Conservation (phyloP, 2,888 invertebrate species). For the Cybosia mesomella region DNA sequence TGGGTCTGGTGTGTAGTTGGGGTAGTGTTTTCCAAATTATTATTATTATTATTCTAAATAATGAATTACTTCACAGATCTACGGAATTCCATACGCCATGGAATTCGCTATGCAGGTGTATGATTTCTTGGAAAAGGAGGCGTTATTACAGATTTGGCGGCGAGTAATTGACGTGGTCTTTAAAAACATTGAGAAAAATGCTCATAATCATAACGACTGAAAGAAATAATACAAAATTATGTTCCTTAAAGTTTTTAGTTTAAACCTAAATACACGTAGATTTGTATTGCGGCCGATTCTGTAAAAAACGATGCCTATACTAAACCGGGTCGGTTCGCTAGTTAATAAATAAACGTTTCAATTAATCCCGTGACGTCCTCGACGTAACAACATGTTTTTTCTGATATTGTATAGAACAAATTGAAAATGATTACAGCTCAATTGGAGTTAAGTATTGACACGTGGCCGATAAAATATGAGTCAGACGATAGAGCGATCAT, state of each 20-base stretch:
- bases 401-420: constrained; percentile 31
- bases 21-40: too few species aligned
- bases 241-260: neutral
- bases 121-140: constrained; percentile 12
- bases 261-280: too few species aligned
- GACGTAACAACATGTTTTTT: constrained; percentile 24
- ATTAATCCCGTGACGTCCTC: constrained; percentile 18
- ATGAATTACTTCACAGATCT: constrained; percentile 58
- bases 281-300: too few species aligned
- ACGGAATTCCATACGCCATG: constrained; percentile 74
- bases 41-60: too few species aligned
- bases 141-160: constrained; percentile 67
- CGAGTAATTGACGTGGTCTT: constrained; percentile 67
- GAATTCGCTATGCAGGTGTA: constrained; percentile 77
- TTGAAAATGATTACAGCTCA: constrained; percentile 18
- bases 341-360: constrained; percentile 2
- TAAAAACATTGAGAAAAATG: constrained; percentile 58
- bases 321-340: too few species aligned
- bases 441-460: neutral
- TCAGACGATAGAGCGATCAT: neutral
- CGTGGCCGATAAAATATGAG: neutral
- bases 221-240: neutral
- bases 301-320: too few species aligned
- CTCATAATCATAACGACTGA: neutral
- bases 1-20: too few species aligned